Base-by-base conservation (phyloP, 2,797 vertebrate species). In the Pogonophryne albipinna region DNA sequence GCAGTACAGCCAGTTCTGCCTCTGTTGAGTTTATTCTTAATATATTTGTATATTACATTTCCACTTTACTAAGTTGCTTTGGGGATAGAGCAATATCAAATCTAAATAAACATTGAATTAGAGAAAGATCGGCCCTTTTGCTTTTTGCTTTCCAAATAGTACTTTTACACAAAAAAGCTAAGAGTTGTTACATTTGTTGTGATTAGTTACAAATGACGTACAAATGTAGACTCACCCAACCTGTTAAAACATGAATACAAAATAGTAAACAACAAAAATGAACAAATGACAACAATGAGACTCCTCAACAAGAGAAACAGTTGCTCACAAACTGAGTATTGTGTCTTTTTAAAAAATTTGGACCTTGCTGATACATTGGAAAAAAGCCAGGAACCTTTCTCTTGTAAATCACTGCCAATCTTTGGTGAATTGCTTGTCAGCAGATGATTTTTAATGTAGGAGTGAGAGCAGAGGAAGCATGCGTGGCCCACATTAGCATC, bases 401-500 rank as follows among this genome's bases (percentile, higher is more conserved):
- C 59, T 52, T 17, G 34, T 70, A 67, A 62, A 78, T 78, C 71
- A 53, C 71, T 66, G 76, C 68, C 59, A 63, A 31, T 76, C 65
- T 66, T 71, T 10, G 13, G 52, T 7, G 63, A 71, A 27, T 44
- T 63, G n/a, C 44, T 23, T 46, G 66, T 82, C 70, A 67, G 69
- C 62, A 8, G 16, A 63, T 23, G 17, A 52, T 19, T 71, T 74
- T 71, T 60, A 61, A 75, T 47, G 69, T 57, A 1, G 57, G 51
- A 53, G 51, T 13, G 70, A 53, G 71, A 69, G 62, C 73, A 68
- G 79, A 17, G 19, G 71, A 17, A 20, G 65, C 15, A 2, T 2
- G 66, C 8, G 8, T 38, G 34, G 34, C 34, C 34, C 53, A 66
- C 66, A 83, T 89, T 71, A 78, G 44, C 77, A 66, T 71, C 60